These are phyloP conservation scores for Aricia artaxerxes DNA, from an alignment of 2,888 invertebrate species.

Conservation along the genomic window DNA sequence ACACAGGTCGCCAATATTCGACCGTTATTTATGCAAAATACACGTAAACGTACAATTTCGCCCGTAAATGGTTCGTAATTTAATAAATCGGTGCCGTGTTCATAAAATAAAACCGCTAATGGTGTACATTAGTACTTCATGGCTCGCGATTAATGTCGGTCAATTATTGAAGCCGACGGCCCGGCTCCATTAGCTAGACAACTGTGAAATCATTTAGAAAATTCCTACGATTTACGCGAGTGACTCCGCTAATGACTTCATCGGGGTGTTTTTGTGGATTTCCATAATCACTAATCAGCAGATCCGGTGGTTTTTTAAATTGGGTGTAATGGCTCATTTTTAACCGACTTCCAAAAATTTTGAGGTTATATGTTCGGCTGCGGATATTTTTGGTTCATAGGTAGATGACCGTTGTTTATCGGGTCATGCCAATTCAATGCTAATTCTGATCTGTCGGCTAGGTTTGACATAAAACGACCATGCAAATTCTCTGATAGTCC, in stretches of 20 bases:
- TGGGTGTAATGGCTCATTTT: not conserved
- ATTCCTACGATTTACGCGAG: conserved; percentile 28
- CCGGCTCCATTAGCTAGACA: conserved; percentile 28
- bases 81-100: conserved; percentile 20
- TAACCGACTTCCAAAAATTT: too few relatives aligned
- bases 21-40: conserved; percentile 27
- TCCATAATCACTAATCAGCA: not conserved
- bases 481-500: too few relatives aligned
- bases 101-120: conserved; percentile 31
- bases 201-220: conserved; percentile 31
- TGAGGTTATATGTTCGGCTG: too few relatives aligned
- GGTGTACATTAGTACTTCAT: conserved; percentile 23
- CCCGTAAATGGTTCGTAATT: conserved; percentile 17
- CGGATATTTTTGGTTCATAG: too few relatives aligned
- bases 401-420: too few relatives aligned
- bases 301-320: not conserved
- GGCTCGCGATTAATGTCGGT: conserved; percentile 20
- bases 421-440: too few relatives aligned
- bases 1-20: not conserved
- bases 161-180: conserved; percentile 26
- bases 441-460: too few relatives aligned
- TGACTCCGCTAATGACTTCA: conserved; percentile 20
- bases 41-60: conserved; percentile 1
- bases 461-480: too few relatives aligned
- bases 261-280: not conserved